phyloP scores from a whole-genome alignment of 2,113 vertebrate species.

The Amphiprion percula region DNA sequence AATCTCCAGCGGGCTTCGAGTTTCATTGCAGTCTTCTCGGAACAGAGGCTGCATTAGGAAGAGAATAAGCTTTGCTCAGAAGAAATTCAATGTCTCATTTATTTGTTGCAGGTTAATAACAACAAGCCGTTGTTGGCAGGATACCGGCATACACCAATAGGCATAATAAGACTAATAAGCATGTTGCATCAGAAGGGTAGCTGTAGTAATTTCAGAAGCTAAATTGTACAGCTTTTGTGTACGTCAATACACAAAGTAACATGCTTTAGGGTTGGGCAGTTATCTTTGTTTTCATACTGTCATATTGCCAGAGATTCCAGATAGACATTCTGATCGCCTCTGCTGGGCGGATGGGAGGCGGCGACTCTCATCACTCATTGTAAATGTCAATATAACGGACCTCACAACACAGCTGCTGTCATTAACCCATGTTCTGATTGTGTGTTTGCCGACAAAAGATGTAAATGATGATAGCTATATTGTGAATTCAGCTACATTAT shows the following conservation, averaged over 20 bases:
- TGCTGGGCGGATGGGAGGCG: not conserved
- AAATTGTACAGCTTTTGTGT: constrained; percentile 13
- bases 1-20: not conserved
- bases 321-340: not conserved
- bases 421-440: not conserved
- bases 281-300: not conserved
- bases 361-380: not conserved
- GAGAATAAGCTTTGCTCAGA: not conserved
- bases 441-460: not conserved
- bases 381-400: not conserved
- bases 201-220: constrained; percentile 6
- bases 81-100: constrained; percentile 21
- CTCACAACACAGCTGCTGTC: not conserved
- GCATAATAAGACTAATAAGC: constrained; percentile 5
- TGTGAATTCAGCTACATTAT: too few relatives aligned
- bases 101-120: constrained; percentile 17
- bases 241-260: not conserved
- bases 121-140: not conserved
- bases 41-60: not conserved
- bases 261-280: constrained; percentile 1
- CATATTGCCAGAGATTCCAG: not conserved
- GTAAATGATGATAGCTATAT: too few relatives aligned
- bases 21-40: constrained; percentile 32
- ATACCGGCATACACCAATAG: constrained; percentile 7
- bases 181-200: not conserved